Percentiles rank a stretch among this genome's conserved stretches.
Conservation (phyloP, 2,797 vertebrate species). For the Lagorchestes hirsutus region DNA sequence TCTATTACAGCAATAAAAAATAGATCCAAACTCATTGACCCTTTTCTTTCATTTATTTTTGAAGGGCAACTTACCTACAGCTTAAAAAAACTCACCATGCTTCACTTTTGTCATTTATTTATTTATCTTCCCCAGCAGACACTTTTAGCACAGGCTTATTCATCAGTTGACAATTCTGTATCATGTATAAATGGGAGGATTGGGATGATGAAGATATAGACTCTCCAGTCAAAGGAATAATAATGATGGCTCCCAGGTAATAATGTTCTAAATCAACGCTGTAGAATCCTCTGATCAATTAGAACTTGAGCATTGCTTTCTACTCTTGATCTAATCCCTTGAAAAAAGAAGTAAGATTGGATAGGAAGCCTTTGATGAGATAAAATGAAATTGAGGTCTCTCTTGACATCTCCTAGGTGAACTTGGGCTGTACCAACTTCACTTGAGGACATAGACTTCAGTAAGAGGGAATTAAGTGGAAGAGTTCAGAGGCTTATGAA, state of each 20-base stretch:
- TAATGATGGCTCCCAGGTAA: constrained; percentile 34
- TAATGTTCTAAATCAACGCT: constrained; percentile 44
- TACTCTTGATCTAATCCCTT: constrained; percentile 13
- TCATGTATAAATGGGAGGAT: constrained; percentile 34
- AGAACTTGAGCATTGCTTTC: constrained; percentile 25
- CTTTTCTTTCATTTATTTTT: neutral
- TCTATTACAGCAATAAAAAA: neutral
- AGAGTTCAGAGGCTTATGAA: neutral
- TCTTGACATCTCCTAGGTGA: neutral
- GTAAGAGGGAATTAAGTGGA: neutral
- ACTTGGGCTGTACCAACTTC: neutral
- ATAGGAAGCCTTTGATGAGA: constrained; percentile 34
- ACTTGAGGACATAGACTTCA: neutral
- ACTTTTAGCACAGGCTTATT: constrained; percentile 31
- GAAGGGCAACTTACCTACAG: neutral
- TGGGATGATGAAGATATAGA: constrained; percentile 56
- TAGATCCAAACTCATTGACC: neutral
- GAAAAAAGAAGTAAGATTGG: constrained; percentile 53
- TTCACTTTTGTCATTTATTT: neutral
- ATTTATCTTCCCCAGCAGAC: constrained; percentile 6
- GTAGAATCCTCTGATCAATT: constrained; percentile 53
- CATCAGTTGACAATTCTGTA: constrained; percentile 34
- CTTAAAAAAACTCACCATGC: neutral
- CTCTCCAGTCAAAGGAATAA: constrained; percentile 47
- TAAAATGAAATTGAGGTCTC: constrained; percentile 34